Base-by-base conservation (phyloP, 2,113 vertebrate genomes). In the Amia ocellicauda region DNA sequence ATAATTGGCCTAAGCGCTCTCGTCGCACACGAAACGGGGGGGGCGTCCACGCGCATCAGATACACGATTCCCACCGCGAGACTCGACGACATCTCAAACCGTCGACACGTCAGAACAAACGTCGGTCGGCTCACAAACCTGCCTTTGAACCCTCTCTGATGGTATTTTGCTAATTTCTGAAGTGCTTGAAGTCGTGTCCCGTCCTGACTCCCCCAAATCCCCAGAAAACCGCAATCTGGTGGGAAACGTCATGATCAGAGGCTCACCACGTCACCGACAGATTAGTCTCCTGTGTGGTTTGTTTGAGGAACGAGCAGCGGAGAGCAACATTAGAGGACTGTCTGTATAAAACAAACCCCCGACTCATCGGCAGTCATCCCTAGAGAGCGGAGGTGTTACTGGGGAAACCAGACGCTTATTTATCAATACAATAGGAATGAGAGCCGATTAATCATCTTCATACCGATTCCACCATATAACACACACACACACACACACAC, bases 1-100 rank as follows among this genome's bases (percentile, higher is more conserved):
- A 27, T 14, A 28, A 66, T 27, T 45, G 45, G 29, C 29, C 51
- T 58, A 59, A 66, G 63, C 10, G n/a, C 45, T 58, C 13, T 27
- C 54, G 4, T 14, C 10, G n/a, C 16, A 16, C 20, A 26, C 31
- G 27, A 16, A 19, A 28, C 43, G 42, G 28, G 56, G 53, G 17
- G 19, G 45, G 55, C 24, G 20, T 22, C 51, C 55, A 58, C 43
- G 29, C 58, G 43, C 23, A 16, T 58, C 56, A 31, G 16, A 13
- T 40, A 3, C 20, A 13, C 19, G n/a, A 31, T 5, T 31, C 63
- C 53, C 53, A 64, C 41, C 42, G n/a, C 43, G 14, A 23, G 41
- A 58, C 45, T 57, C 36, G 43, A 51, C 58, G 22, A 2, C 8
- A 31, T 40, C 41, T 19, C 20, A 40, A n/a, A 58, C 16, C 24